Percentiles rank a stretch among this genome's conserved stretches.
phyloP scores from a whole-genome alignment of 2,113 vertebrate species.

The Mandrillus leucophaeus region DNA sequence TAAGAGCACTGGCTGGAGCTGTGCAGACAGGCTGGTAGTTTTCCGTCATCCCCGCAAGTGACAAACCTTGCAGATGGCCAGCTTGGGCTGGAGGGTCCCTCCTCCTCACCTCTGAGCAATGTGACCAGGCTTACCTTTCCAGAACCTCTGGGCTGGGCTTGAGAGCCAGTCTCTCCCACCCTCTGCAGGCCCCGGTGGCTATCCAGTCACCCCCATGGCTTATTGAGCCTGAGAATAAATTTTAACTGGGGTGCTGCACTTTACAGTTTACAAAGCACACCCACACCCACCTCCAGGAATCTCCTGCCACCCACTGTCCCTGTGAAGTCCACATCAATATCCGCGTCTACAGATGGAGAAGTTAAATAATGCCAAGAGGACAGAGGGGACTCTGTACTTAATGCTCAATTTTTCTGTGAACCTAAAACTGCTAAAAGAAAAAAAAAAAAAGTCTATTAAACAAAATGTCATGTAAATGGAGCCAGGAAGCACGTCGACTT shows the following conservation, averaged over 20 bases:
- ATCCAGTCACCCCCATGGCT: neutral
- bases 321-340: accelerated
- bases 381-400: accelerated
- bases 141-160: neutral
- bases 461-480: accelerated
- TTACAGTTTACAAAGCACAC: too few relatives aligned
- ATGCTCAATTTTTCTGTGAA: neutral
- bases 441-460: neutral
- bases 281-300: too few relatives aligned
- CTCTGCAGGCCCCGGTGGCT: neutral
- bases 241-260: accelerated
- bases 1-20: neutral
- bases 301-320: too few relatives aligned
- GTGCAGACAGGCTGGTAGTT: conserved; percentile 1
- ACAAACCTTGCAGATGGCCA: neutral
- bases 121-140: neutral
- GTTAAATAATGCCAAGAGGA: accelerated
- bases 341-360: neutral
- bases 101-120: neutral
- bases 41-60: neutral
- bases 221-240: neutral
- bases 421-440: neutral
- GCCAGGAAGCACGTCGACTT: accelerated
- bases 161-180: neutral
- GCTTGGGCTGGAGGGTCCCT: neutral